Conservation (phyloP, 1,140 invertebrate species). For the Dermatophagoides farinae region DNA sequence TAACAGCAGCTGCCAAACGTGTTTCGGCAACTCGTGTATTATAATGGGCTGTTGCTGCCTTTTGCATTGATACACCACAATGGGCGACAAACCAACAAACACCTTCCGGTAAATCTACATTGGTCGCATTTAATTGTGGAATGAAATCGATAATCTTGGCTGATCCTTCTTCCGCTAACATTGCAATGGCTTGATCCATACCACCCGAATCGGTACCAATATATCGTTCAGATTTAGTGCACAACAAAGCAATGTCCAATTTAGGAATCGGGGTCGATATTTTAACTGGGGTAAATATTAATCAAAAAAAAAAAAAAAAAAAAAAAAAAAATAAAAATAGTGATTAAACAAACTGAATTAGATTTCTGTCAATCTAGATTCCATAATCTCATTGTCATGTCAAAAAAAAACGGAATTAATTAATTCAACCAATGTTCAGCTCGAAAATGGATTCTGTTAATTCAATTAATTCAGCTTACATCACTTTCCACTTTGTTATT, state of each 20-base stretch:
- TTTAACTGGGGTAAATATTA: too few species aligned
- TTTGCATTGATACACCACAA: constrained; percentile 70
- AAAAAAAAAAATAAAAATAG: too few species aligned
- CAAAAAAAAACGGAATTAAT: background rate
- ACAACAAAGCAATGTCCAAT: constrained; percentile 57
- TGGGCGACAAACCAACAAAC: constrained; percentile 82
- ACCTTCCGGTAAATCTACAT: constrained; percentile 54
- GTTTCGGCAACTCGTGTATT: constrained; percentile 89
- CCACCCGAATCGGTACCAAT: constrained; percentile 86
- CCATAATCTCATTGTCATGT: background rate
- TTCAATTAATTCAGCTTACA: too few species aligned
- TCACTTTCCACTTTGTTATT: too few species aligned
- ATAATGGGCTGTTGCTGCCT: constrained; percentile 69
- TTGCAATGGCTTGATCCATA: constrained; percentile 98
- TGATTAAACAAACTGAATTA: too few species aligned
- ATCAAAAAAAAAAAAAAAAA: too few species aligned
- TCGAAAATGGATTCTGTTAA: too few species aligned
- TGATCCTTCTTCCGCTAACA: constrained; percentile 58
- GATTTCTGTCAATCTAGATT: background rate
- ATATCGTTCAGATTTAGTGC: constrained; percentile 67
- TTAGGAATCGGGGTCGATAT: constrained; percentile 33
- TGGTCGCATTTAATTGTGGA: constrained; percentile 46
- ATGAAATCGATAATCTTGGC: constrained; percentile 86
- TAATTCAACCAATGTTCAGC: too few species aligned
- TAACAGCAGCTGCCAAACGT: constrained; percentile 45